These are phyloP conservation scores for Oreochromis spilurus DNA, from an alignment of 2,113 vertebrate species.

Conservation along the genomic window DNA sequence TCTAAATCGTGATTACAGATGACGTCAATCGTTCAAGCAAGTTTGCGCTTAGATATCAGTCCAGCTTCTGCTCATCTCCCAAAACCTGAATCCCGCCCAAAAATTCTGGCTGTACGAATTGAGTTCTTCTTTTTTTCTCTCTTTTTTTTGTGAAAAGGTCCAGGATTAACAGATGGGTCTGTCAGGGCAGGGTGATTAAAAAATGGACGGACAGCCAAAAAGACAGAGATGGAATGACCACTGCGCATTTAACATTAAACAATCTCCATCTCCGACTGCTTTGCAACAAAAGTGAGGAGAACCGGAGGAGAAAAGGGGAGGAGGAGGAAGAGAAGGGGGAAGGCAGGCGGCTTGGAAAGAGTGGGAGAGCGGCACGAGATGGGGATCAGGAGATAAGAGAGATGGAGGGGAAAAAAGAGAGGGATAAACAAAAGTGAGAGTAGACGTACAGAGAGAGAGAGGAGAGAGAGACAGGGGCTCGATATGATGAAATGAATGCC, in stretches of 20 bases:
- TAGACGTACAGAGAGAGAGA: neutral
- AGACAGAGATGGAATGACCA: slow-evolving; percentile 10
- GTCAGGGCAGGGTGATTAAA: neutral
- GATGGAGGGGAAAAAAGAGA: slow-evolving; percentile 29
- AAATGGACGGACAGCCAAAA: slow-evolving; percentile 12
- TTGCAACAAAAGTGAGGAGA: slow-evolving; percentile 21
- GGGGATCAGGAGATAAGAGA: slow-evolving; percentile 45
- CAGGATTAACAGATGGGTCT: slow-evolving; percentile 39
- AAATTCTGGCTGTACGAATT: neutral
- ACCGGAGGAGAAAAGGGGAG: neutral
- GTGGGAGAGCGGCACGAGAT: slow-evolving; percentile 10
- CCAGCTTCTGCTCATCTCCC: slow-evolving; percentile 11
- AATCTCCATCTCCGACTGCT: neutral
- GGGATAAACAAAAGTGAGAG: slow-evolving; percentile 48
- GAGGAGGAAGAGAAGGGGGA: neutral
- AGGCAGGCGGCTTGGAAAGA: neutral
- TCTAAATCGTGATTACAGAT: slow-evolving; percentile 16
- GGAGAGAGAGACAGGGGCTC: slow-evolving; percentile 21
- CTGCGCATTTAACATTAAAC: slow-evolving; percentile 32
- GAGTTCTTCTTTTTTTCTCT: neutral
- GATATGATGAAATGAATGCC: slow-evolving; percentile 66
- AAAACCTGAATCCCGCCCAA: neutral
- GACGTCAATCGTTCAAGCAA: slow-evolving; percentile 55
- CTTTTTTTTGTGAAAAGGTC: neutral
- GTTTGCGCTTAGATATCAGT: slow-evolving; percentile 16